Conservation (phyloP, 2,888 invertebrate genomes). For the Stenolophus ochropezus region DNA sequence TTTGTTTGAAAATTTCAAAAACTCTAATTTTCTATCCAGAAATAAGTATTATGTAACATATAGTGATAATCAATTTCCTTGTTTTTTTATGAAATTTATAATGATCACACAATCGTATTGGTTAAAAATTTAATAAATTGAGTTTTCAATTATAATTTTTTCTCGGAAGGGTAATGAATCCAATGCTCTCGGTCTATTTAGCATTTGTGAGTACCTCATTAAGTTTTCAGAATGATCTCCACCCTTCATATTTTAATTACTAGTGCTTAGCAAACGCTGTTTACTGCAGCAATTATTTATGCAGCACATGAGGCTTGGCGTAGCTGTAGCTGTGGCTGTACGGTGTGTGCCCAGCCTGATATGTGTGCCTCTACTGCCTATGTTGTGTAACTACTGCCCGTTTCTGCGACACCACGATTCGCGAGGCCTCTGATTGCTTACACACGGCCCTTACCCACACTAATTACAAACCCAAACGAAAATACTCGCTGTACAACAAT, state of each 20-base stretch:
- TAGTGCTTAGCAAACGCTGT: slow-evolving; percentile 36
- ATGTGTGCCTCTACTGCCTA: not conserved
- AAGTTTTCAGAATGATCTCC: slow-evolving; percentile 36
- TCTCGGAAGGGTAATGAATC: not conserved
- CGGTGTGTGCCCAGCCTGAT: not conserved
- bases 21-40: too few species aligned
- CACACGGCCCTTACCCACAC: not conserved
- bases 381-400: slow-evolving; percentile 2
- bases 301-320: slow-evolving; percentile 8
- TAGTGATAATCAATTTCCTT: too few species aligned
- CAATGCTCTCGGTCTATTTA: slow-evolving; percentile 6
- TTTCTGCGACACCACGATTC: not conserved
- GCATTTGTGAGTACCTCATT: slow-evolving; percentile 26
- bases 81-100: too few species aligned
- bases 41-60: too few species aligned
- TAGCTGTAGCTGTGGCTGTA: not conserved
- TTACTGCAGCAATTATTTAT: slow-evolving; percentile 46
- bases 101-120: too few species aligned
- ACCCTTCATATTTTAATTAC: slow-evolving; percentile 49
- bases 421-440: not conserved
- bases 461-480: not conserved
- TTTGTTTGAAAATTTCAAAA: too few species aligned
- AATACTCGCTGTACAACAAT: too few species aligned
- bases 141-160: not conserved
- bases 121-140: too few species aligned